phyloP scores from a whole-genome alignment of 2,113 vertebrate species.

The Fulica atra region DNA sequence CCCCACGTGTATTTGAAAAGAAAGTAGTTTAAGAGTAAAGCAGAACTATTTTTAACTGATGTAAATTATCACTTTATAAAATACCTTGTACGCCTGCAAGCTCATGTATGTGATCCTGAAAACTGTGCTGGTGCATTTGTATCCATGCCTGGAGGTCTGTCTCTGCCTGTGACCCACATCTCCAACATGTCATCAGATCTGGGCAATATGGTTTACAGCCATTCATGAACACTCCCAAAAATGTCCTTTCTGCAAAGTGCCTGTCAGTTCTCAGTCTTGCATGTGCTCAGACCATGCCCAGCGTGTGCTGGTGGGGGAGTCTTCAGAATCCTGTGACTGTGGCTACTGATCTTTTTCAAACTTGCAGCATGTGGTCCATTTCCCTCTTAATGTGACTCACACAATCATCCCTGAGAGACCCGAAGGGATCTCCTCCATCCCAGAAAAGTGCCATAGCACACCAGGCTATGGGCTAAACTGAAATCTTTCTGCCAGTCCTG shows the following conservation, averaged over 20 bases:
- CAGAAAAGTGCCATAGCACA: not conserved
- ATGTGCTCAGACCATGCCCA: not conserved
- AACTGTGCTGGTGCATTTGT: not conserved
- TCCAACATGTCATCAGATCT: not conserved
- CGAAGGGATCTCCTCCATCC: not conserved
- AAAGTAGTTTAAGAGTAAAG: not conserved
- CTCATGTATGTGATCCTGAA: not conserved
- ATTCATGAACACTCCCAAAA: not conserved
- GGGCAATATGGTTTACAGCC: not conserved
- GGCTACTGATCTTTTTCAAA: not conserved
- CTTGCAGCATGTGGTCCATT: not conserved
- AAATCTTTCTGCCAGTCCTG: not conserved
- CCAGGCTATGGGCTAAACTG: not conserved
- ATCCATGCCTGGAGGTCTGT: not conserved
- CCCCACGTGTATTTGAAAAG: not conserved
- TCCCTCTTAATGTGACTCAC: not conserved
- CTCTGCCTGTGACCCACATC: not conserved
- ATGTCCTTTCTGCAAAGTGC: not conserved
- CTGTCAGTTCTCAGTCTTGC: not conserved
- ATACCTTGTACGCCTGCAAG: not conserved
- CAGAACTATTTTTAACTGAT: not conserved
- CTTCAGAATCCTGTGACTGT: not conserved
- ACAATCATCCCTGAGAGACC: not conserved
- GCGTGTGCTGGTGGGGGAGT: rapidly evolving
- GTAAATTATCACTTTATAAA: not conserved